Evolutionary conservation across 2,888 invertebrate genomes (phyloP).

Genomic region (Gymnosoma rotundatum): DNA sequence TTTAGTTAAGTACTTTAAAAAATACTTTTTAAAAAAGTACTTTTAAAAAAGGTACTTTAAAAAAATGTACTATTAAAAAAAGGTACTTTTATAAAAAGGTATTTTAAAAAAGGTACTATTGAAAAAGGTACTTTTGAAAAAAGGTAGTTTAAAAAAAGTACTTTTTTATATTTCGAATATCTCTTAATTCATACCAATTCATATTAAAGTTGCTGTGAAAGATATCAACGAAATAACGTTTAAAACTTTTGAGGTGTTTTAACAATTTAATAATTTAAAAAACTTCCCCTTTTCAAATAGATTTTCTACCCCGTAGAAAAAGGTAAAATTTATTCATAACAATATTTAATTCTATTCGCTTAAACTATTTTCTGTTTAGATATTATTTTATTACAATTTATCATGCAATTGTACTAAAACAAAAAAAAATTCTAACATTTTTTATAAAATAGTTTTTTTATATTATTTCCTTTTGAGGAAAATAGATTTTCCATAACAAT

Average conservation of each 20-base stretch:
- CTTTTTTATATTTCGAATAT: too few relatives aligned
- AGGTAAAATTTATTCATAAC: background rate
- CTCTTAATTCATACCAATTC: too few relatives aligned
- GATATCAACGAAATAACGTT: too few relatives aligned
- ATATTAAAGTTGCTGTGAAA: too few relatives aligned
- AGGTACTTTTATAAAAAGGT: background rate
- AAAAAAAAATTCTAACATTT: background rate
- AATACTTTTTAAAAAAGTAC: background rate
- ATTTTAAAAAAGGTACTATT: background rate
- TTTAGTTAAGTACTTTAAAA: background rate
- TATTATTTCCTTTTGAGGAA: constrained; percentile 9
- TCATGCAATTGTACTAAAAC: constrained; percentile 50
- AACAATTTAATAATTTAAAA: too few relatives aligned
- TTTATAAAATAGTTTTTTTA: background rate
- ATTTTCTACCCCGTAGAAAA: too few relatives aligned
- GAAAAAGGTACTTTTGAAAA: too few relatives aligned
- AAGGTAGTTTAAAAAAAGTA: too few relatives aligned
- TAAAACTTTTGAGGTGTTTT: too few relatives aligned
- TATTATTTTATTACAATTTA: constrained; percentile 31
- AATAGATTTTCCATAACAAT: constrained; percentile 45
- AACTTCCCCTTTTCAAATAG: too few relatives aligned
- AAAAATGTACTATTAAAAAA: background rate
- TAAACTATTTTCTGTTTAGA: constrained; percentile 11
- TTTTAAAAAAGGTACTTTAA: background rate
- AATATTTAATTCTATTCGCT: background rate